Evolutionary conservation across 2,797 vertebrate species (phyloP).

Genomic region (Danio jaintianensis): DNA sequence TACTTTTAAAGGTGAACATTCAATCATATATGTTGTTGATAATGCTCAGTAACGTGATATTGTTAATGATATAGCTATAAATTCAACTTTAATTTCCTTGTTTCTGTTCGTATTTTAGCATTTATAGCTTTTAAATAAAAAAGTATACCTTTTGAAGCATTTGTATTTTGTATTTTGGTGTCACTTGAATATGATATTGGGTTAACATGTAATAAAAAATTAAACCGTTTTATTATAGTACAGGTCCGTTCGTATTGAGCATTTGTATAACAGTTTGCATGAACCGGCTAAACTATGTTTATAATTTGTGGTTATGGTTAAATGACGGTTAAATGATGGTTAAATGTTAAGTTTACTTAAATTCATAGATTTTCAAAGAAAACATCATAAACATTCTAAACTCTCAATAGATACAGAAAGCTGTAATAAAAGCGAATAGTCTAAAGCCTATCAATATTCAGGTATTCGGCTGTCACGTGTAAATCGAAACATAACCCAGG

Average conservation of each 20-base stretch:
- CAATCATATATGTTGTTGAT: too few species aligned
- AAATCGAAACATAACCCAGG: slow-evolving; percentile 62
- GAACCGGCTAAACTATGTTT: too few species aligned
- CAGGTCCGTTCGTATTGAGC: too few species aligned
- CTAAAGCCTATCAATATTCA: slow-evolving; percentile 36
- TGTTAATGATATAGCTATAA: too few species aligned
- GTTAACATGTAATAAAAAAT: not conserved
- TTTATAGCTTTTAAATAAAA: not conserved
- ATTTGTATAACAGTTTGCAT: too few species aligned
- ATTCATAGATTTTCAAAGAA: not conserved
- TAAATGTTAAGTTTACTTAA: not conserved
- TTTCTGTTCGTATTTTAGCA: not conserved
- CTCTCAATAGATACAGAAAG: not conserved
- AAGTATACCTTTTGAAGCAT: too few species aligned
- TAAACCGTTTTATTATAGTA: too few species aligned
- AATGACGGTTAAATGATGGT: too few species aligned
- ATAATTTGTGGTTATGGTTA: too few species aligned
- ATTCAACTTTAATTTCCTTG: too few species aligned
- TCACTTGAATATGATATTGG: not conserved
- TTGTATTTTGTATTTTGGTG: not conserved
- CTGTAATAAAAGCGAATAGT: slow-evolving; percentile 9
- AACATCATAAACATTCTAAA: not conserved
- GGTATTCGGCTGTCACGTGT: slow-evolving; percentile 57
- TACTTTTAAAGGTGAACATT: too few species aligned
- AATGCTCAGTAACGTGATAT: too few species aligned